phyloP scores from a whole-genome alignment of 2,113 vertebrate genomes.

The Pipra filicauda region DNA sequence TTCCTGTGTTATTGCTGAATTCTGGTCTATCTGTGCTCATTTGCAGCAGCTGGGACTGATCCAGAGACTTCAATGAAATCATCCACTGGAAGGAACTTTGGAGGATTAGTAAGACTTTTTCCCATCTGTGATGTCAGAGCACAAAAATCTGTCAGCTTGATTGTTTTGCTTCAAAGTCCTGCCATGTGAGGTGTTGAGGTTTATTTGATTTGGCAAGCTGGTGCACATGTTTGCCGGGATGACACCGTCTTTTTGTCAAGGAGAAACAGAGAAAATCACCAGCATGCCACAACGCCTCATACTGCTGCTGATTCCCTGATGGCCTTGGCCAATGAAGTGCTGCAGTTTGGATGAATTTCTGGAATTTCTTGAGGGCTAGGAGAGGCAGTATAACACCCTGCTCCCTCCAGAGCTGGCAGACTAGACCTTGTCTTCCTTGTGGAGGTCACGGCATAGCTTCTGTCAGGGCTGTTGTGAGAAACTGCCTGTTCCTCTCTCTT shows the following conservation, averaged over 20 bases:
- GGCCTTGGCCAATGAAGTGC: not conserved
- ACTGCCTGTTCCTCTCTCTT: not conserved
- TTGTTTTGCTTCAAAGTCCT: not conserved
- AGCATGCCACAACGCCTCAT: not conserved
- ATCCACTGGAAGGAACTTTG: constrained; percentile 15
- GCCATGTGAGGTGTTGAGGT: not conserved
- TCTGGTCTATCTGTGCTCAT: not conserved
- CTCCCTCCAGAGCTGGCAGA: not conserved
- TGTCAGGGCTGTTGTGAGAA: not conserved
- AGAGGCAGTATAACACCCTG: not conserved
- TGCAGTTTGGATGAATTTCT: not conserved
- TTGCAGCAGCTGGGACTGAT: not conserved
- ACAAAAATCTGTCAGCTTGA: not conserved
- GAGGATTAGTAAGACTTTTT: constrained; percentile 20
- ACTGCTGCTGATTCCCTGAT: not conserved
- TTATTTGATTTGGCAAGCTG: not conserved
- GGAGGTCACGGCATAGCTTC: not conserved
- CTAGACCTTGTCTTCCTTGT: not conserved
- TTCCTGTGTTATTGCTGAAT: not conserved
- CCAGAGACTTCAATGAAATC: constrained; percentile 5
- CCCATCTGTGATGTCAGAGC: constrained; percentile 31
- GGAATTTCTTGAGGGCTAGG: not conserved
- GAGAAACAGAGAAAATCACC: not conserved
- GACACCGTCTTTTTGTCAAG: not conserved
- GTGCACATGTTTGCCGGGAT: not conserved